Evolutionary conservation across 2,797 vertebrate species (phyloP).

Genomic region (Pseudochromis fuscus): DNA sequence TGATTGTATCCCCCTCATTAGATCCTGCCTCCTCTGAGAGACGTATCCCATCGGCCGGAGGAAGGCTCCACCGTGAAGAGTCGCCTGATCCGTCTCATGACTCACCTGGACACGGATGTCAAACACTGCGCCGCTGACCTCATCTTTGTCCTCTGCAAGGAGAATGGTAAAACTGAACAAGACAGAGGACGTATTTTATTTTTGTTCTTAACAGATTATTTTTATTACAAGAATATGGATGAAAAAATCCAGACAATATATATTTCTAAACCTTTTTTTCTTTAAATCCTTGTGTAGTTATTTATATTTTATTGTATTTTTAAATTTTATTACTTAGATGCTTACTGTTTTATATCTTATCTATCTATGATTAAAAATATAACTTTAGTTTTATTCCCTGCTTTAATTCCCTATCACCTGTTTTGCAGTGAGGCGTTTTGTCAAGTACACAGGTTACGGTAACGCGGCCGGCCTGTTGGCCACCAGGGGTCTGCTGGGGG

Average conservation of each 20-base stretch:
- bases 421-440: conserved; percentile 84
- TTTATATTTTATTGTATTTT: no score
- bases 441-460: conserved; percentile 89
- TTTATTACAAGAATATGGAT: no score
- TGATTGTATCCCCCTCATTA: conserved; percentile 16
- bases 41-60: conserved; percentile 85
- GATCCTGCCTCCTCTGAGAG: conserved; percentile 87
- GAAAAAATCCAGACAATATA: no score
- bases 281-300: no score
- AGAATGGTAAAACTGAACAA: conserved; percentile 70
- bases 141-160: conserved; percentile 90
- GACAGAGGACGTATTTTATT: background rate
- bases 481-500: conserved; percentile 72
- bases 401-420: background rate
- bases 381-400: no score
- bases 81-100: conserved; percentile 88
- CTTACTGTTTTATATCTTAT: no score
- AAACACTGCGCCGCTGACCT: conserved; percentile 89
- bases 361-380: no score
- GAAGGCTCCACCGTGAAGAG: conserved; percentile 84
- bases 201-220: background rate
- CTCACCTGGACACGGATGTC: conserved; percentile 87
- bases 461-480: conserved; percentile 88
- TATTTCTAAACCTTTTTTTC: no score
- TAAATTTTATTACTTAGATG: no score